A percentile compares a stretch with the other conserved stretches of the same genome.
These are phyloP conservation scores for Eupsilia transversa DNA, from an alignment of 2,888 invertebrate species.

Conservation along the genomic window DNA sequence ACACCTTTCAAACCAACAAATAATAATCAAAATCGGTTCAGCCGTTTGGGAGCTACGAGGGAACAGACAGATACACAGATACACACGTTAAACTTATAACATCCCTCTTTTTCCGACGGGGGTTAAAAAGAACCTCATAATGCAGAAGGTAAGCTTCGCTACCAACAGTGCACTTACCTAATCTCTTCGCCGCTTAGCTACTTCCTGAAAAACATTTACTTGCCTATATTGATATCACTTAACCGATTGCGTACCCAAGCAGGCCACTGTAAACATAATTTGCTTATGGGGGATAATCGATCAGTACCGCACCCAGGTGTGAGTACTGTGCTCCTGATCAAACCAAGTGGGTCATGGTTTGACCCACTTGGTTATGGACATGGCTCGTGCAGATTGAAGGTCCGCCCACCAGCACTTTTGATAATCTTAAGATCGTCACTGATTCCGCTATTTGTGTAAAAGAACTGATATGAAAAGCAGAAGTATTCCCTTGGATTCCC, in stretches of 20 bases:
- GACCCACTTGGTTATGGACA: neutral
- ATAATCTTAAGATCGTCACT: too few species aligned
- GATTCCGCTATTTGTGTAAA: neutral
- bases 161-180: neutral
- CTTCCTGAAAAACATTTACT: neutral
- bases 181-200: neutral
- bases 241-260: conserved; percentile 9
- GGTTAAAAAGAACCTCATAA: neutral
- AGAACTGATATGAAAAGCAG: neutral
- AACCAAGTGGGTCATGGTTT: neutral
- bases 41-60: too few species aligned
- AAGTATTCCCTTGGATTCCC: neutral
- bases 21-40: too few species aligned
- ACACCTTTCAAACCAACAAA: too few species aligned
- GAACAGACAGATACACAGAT: too few species aligned
- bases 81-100: too few species aligned
- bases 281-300: conserved; percentile 10
- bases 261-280: conserved; percentile 18
- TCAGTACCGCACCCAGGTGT: conserved; percentile 12
- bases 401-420: neutral
- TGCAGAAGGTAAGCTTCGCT: neutral
- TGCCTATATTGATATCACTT: neutral
- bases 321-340: neutral
- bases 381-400: neutral
- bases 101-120: too few species aligned